Evolutionary conservation across 2,797 vertebrate species (phyloP).

Genomic region (Momotus momota): DNA sequence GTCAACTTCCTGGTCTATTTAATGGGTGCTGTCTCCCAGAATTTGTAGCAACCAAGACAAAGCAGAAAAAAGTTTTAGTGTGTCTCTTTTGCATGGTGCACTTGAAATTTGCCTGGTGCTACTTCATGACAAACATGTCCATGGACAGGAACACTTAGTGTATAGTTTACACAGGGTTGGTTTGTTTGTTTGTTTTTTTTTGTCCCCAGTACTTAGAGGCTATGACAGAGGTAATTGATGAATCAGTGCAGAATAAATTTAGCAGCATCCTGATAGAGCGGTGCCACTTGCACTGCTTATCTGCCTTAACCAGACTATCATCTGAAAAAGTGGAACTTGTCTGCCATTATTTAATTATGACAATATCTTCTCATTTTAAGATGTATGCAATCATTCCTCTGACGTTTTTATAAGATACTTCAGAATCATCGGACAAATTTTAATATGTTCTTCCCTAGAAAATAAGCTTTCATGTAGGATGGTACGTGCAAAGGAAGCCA

Average conservation of each 20-base stretch:
- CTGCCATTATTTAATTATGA: background rate
- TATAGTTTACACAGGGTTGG: background rate
- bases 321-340: slow-evolving; percentile 6
- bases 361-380: background rate
- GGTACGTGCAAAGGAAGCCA: background rate
- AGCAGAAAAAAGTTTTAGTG: background rate
- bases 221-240: background rate
- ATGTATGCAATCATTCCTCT: background rate
- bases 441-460: background rate
- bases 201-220: background rate
- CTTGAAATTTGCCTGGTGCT: background rate
- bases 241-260: background rate
- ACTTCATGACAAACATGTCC: background rate
- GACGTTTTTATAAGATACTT: background rate
- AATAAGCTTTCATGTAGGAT: background rate
- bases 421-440: background rate
- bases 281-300: slow-evolving; percentile 13
- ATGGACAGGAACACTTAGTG: background rate
- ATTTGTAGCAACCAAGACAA: background rate
- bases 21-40: background rate
- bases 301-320: background rate
- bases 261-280: background rate
- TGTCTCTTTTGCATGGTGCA: background rate
- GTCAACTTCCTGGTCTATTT: background rate
- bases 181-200: background rate